Evolutionary conservation across 2,113 vertebrate species (phyloP), one percentile per base, ranked within the genome.

Genomic region (Numida meleagris): DNA sequence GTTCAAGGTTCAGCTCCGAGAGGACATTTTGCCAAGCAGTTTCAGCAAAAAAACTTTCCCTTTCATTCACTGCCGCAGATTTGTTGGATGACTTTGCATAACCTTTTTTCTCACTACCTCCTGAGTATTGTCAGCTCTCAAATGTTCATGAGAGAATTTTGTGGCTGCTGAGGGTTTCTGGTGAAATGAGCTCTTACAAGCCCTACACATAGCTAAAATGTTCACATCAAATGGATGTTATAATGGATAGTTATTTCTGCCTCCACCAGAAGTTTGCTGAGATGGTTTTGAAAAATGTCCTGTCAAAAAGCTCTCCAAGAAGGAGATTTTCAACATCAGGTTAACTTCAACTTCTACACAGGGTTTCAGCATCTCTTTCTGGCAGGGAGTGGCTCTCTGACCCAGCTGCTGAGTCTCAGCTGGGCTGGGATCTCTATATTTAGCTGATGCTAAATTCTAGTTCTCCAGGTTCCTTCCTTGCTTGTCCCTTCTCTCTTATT

Each of bases 311-410:
- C 45, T 70, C 45, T 74, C 50, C 42, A 31, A 66, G 63, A 55
- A 82, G 50, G 34, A 66, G 10, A 43, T 81, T 71, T 81, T 62
- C 13, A 59, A 15, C 29, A 74, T 77, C 83, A 78, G 21, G 19
- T 45, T 38, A 86, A 31, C 58, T 87, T 79, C 48, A 82, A 66
- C 7, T 78, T 95, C 55, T 5, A 18, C 68, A 38, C 57, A 86
- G 23, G 23, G 9, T 83, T 93, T 83, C 50, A 84, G 33, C 66
- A 51, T 70, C 58, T 82, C 72, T 27, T 74, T 86, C 57, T 86
- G n/a, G 36, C 14, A 92, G 24, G 12, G 36, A 62, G 61, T 18
- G 25, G 61, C 61, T 68, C 33, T 83, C 55, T 18, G 27, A 20
- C 13, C 33, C 38, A 55, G 55, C 45, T 81, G 57, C 57, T 34